These are phyloP conservation scores for Lycophotia porphyrea DNA, from an alignment of 2,888 invertebrate species.

Conservation along the genomic window DNA sequence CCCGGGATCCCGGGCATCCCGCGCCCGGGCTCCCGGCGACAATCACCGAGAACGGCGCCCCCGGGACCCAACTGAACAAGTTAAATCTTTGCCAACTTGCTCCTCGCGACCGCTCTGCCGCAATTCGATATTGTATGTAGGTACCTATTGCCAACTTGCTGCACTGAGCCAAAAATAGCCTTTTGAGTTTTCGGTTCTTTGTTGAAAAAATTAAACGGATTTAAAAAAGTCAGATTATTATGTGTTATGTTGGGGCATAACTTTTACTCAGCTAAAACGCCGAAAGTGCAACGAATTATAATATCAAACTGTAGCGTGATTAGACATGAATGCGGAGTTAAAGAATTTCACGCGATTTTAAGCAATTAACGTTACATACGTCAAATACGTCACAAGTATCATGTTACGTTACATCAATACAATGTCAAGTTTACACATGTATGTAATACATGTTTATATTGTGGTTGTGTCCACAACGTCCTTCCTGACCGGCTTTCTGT, in stretches of 20 bases:
- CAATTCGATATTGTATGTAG: conserved; percentile 71
- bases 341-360: conserved; percentile 46
- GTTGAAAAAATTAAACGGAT: conserved; percentile 14
- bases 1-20: conserved; percentile 73
- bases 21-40: conserved; percentile 84
- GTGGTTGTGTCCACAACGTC: conserved; percentile 76
- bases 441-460: conserved; percentile 73
- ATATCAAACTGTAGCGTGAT: conserved; percentile 4
- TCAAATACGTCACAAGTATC: conserved; percentile 37
- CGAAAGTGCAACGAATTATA: conserved; percentile 40
- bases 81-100: conserved; percentile 88
- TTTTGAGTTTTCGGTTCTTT: neutral
- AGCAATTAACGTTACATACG: conserved; percentile 24
- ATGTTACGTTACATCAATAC: conserved; percentile 72
- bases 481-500: conserved; percentile 75
- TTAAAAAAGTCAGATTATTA: neutral
- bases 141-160: conserved; percentile 60
- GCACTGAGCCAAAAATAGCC: conserved; percentile 39
- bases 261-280: conserved; percentile 4
- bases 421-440: conserved; percentile 75
- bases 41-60: conserved; percentile 87
- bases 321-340: conserved; percentile 13
- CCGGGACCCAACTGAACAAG: conserved; percentile 82
- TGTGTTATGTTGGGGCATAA: neutral
- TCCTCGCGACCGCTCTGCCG: conserved; percentile 64